Base-by-base conservation (phyloP, 1,140 invertebrate species). In the Bicyclus anynana region DNA sequence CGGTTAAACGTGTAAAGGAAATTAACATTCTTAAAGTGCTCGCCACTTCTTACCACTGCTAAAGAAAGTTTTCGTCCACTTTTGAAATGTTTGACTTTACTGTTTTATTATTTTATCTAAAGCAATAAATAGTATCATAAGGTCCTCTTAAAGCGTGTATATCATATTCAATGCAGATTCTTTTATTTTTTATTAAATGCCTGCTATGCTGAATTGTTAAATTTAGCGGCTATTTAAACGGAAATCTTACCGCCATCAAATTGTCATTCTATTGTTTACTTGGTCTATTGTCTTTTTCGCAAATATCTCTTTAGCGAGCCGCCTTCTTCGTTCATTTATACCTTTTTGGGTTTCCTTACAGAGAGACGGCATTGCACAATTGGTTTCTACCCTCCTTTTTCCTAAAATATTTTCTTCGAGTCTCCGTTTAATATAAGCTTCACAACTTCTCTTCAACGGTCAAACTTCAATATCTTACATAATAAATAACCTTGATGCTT, bases 241-340 rank as follows among this genome's bases (percentile, higher is more conserved):
- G 44, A 26, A 47, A 47, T 47, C 23, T 27, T 14, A 23, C 44
- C 44, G 44, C 44, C 44, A 47, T 47, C 44, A 47, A 47, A 26
- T 20, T 20, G 40, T 47, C 44, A 44, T 20, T n/a, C 21, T 13
- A 27, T 47, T 47, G 21, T 47, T 47, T 47, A 47, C 23, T 47
- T 47, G 12, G 13, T 27, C 44, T 47, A 26, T 47, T 47, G 44
- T 47, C 44, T 47, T 27, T 46, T 47, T 47, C 20, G 21, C 44
- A 9, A 47, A 47, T 26, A 47, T 47, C 23, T 47, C 20, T 47
- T 47, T 47, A 47, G 21, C 44, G 21, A 26, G 21, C 9, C 44
- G 23, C 27, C 44, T 27, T 26, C 44, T 26, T 21, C 44, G 6
- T 27, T 44, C 40, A 44, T 44, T 42, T 44, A 20, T 4, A 20